phyloP scores from a whole-genome alignment of 2,797 vertebrate species.

The Sebastes cheni region DNA sequence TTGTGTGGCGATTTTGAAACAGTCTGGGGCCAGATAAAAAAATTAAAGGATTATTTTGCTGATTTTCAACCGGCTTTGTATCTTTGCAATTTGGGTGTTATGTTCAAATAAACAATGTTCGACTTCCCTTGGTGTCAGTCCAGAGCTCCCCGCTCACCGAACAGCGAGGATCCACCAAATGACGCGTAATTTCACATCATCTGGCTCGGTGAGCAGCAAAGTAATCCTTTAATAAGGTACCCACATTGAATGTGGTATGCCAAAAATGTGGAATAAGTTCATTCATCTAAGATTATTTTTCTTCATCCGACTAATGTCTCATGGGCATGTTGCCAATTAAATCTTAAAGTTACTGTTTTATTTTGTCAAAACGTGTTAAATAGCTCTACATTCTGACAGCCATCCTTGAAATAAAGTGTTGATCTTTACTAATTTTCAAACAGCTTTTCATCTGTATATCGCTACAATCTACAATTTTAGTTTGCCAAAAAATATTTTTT shows the following conservation, averaged over 20 bases:
- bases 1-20: background rate
- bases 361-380: background rate
- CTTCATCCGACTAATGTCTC: constrained; percentile 11
- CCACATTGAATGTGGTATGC: background rate
- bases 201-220: background rate
- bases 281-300: background rate
- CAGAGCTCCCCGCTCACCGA: background rate
- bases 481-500: background rate
- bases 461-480: background rate
- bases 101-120: background rate
- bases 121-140: background rate
- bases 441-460: background rate
- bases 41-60: background rate
- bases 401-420: background rate
- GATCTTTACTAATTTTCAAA: background rate
- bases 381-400: background rate
- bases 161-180: background rate
- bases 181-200: background rate
- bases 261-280: background rate
- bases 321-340: constrained; percentile 10
- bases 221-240: background rate
- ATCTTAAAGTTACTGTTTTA: background rate
- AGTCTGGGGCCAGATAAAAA: background rate
- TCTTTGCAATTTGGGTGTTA: background rate
- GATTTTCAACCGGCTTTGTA: background rate